These are phyloP conservation scores for Naja naja DNA, from an alignment of 2,113 vertebrate species.

Conservation along the genomic window DNA sequence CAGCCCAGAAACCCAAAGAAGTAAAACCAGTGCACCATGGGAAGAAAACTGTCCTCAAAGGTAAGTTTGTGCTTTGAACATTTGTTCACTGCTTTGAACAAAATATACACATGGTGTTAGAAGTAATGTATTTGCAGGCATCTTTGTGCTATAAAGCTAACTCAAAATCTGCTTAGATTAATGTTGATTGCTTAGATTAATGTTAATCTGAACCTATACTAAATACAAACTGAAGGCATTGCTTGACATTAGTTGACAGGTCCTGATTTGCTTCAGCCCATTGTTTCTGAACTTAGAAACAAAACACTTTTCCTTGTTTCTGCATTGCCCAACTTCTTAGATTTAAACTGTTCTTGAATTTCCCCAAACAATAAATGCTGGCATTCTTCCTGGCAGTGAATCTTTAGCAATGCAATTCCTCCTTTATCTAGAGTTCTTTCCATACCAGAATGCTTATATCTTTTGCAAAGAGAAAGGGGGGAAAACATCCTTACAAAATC, in stretches of 20 bases:
- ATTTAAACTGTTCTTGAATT: neutral
- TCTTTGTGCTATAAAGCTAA: neutral
- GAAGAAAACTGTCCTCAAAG: slow-evolving; percentile 80
- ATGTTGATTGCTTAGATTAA: neutral
- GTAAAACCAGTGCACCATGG: slow-evolving; percentile 78
- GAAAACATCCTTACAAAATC: neutral
- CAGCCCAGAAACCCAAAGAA: slow-evolving; percentile 72
- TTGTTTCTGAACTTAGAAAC: neutral
- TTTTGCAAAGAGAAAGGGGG: neutral
- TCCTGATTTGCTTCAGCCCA: neutral
- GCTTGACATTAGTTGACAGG: neutral
- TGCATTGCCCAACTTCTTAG: neutral
- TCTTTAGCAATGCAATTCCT: neutral
- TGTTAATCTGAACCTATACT: neutral
- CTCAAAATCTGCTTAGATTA: neutral
- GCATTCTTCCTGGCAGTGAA: neutral
- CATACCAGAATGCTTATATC: neutral
- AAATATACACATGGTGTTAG: neutral
- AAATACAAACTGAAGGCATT: neutral
- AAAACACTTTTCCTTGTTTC: neutral
- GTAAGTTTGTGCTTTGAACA: slow-evolving; percentile 60
- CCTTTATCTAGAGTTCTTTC: neutral
- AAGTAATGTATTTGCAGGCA: neutral
- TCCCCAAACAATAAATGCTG: neutral
- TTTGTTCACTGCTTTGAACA: neutral